Evolutionary conservation across 2,888 invertebrate genomes (phyloP).

Genomic region (Magallana nippona): DNA sequence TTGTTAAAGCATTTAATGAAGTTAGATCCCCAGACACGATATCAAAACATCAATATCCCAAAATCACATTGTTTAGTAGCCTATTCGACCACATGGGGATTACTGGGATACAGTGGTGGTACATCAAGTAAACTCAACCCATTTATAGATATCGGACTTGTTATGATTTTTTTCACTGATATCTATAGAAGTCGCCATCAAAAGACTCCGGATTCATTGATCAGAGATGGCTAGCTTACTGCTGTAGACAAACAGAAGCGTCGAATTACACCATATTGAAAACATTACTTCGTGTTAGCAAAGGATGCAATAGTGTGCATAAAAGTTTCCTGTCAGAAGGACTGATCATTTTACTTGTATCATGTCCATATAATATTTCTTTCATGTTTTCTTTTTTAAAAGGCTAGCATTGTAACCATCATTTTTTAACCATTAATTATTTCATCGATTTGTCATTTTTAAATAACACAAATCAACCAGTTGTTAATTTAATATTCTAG

Average conservation of each 20-base stretch:
- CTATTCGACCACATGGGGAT: slow-evolving; percentile 9
- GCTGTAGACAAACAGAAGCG: background rate
- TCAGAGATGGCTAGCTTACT: background rate
- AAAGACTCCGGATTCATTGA: background rate
- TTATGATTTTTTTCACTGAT: slow-evolving; percentile 16
- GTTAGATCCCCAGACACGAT: slow-evolving; percentile 1
- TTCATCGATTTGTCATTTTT: no score
- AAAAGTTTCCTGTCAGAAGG: background rate
- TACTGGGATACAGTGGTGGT: background rate
- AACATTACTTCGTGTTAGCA: background rate
- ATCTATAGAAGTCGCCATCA: background rate
- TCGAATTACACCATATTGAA: background rate
- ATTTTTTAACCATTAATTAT: no score
- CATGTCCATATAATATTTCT: background rate
- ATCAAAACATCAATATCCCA: background rate
- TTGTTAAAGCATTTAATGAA: slow-evolving; percentile 23
- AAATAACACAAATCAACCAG: no score
- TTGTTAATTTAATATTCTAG: no score
- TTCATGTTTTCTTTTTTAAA: background rate
- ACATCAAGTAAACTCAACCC: background rate
- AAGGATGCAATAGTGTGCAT: background rate
- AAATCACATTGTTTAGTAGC: slow-evolving; percentile 8
- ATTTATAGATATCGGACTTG: slow-evolving; percentile 6
- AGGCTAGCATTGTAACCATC: no score
- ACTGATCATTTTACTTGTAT: background rate